These are phyloP conservation scores for Caloenas nicobarica DNA, from an alignment of 2,113 vertebrate genomes.

Conservation along the genomic window DNA sequence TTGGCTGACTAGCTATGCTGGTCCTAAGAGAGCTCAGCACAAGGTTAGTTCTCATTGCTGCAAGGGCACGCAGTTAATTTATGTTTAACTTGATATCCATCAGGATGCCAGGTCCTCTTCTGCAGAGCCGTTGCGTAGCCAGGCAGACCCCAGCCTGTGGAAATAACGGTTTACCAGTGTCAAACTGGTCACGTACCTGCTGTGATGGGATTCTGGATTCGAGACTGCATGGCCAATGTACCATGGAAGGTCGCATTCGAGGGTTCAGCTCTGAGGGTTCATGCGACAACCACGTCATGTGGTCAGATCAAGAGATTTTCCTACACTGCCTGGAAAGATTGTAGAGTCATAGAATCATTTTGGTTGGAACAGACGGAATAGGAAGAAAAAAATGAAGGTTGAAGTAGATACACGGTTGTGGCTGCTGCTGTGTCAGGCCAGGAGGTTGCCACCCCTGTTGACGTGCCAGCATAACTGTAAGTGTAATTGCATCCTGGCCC, in stretches of 20 bases:
- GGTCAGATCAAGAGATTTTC: neutral
- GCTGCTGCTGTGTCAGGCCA: neutral
- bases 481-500: neutral
- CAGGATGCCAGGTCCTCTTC: neutral
- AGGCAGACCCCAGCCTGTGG: neutral
- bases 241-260: neutral
- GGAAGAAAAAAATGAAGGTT: neutral
- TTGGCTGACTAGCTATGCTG: neutral
- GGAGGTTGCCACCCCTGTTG: neutral
- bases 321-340: neutral
- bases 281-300: neutral
- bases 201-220: neutral
- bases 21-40: neutral
- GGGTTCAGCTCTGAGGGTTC: neutral
- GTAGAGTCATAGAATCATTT: neutral
- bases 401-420: neutral
- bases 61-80: neutral
- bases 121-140: neutral
- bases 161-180: neutral
- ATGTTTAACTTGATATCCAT: neutral
- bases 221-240: fast-evolving
- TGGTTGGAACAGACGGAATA: neutral
- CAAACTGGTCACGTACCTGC: neutral
- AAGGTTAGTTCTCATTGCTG: neutral
- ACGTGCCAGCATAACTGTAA: neutral